Evolutionary conservation across 2,797 vertebrate species (phyloP).

Genomic region (Pygocentrus nattereri): DNA sequence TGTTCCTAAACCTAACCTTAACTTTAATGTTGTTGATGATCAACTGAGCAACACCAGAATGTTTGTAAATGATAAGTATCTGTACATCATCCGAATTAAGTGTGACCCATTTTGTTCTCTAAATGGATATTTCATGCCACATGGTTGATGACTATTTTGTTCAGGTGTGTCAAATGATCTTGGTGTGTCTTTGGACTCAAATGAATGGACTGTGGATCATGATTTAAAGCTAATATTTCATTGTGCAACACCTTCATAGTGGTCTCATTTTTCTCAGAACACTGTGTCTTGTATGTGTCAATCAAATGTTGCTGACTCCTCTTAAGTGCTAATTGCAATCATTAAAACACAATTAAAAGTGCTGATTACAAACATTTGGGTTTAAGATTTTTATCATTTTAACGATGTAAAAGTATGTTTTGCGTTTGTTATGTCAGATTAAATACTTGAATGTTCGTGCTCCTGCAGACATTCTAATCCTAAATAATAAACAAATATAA

Average conservation of each 20-base stretch:
- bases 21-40: too few relatives aligned
- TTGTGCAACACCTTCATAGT: background rate
- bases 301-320: constrained; percentile 80
- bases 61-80: too few relatives aligned
- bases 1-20: too few relatives aligned
- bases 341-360: constrained; percentile 86
- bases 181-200: background rate
- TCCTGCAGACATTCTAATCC: background rate
- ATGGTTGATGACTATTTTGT: background rate
- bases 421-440: background rate
- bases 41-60: too few relatives aligned
- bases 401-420: constrained; percentile 26
- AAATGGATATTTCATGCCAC: background rate
- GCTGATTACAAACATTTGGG: constrained; percentile 69
- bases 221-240: background rate
- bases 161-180: background rate
- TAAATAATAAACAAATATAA: background rate
- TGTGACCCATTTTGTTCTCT: background rate
- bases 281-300: constrained; percentile 62
- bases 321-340: constrained; percentile 81
- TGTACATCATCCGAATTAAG: too few relatives aligned
- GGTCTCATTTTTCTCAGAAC: constrained; percentile 1
- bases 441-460: background rate
- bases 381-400: constrained; percentile 30
- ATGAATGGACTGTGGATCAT: background rate